Evolutionary conservation across 2,888 invertebrate genomes (phyloP).

Genomic region (Callinectes sapidus): DNA sequence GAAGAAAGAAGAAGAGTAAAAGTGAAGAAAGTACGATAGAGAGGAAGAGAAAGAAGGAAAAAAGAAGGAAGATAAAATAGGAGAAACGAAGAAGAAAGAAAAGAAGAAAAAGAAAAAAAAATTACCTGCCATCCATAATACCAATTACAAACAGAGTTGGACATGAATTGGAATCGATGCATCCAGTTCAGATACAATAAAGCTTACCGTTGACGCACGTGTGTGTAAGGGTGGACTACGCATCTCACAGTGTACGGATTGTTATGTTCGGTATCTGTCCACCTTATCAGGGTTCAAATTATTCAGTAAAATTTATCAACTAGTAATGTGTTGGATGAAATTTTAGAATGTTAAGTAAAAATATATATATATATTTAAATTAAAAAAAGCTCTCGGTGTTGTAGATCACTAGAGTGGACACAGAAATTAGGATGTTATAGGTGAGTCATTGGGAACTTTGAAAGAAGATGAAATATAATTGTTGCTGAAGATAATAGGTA

Average conservation of each 20-base stretch:
- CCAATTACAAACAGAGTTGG: background rate
- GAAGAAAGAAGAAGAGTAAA: background rate
- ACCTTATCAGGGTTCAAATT: no score
- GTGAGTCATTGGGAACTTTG: no score
- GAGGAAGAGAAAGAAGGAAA: background rate
- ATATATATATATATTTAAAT: constrained; percentile 13
- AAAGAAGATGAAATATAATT: no score
- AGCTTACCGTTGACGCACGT: no score
- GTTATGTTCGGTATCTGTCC: no score
- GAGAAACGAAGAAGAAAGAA: background rate
- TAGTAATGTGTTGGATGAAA: no score
- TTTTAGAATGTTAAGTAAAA: background rate
- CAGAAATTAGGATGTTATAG: background rate
- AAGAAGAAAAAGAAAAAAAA: background rate
- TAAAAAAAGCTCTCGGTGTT: no score
- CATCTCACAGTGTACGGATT: no score
- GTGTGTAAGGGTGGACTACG: no score
- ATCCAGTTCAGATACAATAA: background rate
- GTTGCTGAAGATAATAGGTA: background rate
- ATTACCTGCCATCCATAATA: background rate
- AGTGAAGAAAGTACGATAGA: background rate
- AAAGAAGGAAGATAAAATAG: background rate
- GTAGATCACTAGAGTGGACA: no score
- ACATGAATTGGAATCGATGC: background rate
- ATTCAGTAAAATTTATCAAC: no score